Evolutionary conservation across 2,113 vertebrate genomes (phyloP).

Genomic region (Budorcas taxicolor): DNA sequence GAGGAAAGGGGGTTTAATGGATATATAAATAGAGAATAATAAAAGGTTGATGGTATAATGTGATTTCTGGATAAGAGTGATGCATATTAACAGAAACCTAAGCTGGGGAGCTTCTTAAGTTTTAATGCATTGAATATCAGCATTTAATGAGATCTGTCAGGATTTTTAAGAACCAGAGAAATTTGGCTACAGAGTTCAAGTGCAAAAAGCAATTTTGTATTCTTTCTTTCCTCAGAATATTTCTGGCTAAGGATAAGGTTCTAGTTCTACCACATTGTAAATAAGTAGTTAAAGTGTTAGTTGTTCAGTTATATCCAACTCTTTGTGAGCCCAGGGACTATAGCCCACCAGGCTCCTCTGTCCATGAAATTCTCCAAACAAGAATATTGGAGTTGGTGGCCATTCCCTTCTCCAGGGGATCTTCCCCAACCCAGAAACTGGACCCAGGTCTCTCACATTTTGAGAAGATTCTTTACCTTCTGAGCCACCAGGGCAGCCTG

Average conservation of each 20-base stretch:
- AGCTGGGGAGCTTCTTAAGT: not conserved
- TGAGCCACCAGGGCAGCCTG: no score
- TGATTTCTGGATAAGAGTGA: not conserved
- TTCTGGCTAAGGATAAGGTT: not conserved
- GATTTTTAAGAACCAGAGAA: not conserved
- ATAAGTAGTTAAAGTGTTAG: not conserved
- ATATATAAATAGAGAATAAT: not conserved
- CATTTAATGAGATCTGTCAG: not conserved
- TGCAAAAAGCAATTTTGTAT: not conserved
- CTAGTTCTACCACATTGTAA: not conserved
- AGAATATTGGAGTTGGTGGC: no score
- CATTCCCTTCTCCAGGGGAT: no score
- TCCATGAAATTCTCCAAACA: no score
- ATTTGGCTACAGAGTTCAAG: not conserved
- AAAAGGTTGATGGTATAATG: not conserved
- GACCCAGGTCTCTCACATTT: no score
- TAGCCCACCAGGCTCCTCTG: no score
- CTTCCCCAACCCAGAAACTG: no score
- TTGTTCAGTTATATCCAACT: no score
- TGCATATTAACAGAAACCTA: not conserved
- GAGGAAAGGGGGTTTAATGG: not conserved
- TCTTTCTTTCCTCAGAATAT: not conserved
- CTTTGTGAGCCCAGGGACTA: no score
- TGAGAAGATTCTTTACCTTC: no score
- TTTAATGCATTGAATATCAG: not conserved